Conservation (phyloP, 2,888 invertebrate genomes). For the Caprella mutica region DNA sequence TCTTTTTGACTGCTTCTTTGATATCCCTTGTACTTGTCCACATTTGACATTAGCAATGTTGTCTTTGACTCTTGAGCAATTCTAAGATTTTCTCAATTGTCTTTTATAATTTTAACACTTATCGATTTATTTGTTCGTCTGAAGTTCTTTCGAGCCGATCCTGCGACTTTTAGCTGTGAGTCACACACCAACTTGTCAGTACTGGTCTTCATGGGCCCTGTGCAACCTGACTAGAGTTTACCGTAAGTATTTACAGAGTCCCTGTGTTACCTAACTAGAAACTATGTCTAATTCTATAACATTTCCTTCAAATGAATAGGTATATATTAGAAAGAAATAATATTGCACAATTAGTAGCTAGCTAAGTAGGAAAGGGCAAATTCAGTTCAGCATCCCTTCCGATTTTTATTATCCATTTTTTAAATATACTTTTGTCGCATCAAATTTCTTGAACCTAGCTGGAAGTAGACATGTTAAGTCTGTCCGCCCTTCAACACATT, state of each 20-base stretch:
- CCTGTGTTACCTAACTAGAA: neutral
- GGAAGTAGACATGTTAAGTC: neutral
- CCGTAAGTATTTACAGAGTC: constrained; percentile 51
- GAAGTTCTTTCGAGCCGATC: constrained; percentile 71
- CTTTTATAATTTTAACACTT: too few relatives aligned
- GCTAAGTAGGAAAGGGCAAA: too few relatives aligned
- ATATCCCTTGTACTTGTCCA: too few relatives aligned
- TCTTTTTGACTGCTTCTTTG: too few relatives aligned
- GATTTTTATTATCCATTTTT: too few relatives aligned
- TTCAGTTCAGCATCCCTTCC: too few relatives aligned
- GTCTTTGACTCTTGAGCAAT: too few relatives aligned
- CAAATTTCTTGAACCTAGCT: too few relatives aligned
- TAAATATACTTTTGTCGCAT: too few relatives aligned
- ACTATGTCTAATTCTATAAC: neutral
- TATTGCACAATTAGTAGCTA: too few relatives aligned
- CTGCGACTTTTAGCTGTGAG: constrained; percentile 66
- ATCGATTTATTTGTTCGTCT: constrained; percentile 1
- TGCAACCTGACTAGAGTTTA: constrained; percentile 89
- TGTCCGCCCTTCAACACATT: neutral
- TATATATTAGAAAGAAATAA: neutral
- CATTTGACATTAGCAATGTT: too few relatives aligned
- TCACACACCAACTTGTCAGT: constrained; percentile 82
- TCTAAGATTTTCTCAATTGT: too few relatives aligned
- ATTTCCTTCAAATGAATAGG: neutral
- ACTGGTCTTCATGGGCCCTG: constrained; percentile 96